These are phyloP conservation scores for Otolemur garnettii DNA, from an alignment of 2,113 vertebrate genomes.

Conservation along the genomic window DNA sequence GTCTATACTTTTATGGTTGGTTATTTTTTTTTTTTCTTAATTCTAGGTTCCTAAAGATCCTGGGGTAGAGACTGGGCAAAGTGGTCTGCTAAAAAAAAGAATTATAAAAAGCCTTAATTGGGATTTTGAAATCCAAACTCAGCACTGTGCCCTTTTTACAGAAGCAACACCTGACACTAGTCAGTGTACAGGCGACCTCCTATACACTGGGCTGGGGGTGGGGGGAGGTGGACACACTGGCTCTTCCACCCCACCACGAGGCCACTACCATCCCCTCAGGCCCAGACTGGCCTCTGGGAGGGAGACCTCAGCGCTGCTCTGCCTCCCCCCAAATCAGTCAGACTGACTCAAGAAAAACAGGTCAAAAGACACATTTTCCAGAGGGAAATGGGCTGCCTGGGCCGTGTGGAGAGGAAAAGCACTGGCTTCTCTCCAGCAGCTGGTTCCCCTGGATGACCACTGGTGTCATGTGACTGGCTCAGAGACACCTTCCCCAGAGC, in stretches of 20 bases:
- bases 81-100: background rate
- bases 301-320: fast-evolving
- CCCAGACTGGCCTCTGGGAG: background rate
- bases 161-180: background rate
- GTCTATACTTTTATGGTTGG: background rate
- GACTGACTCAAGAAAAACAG: background rate
- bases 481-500: background rate
- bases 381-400: background rate
- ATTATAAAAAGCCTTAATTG: background rate
- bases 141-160: background rate
- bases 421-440: background rate
- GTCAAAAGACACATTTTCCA: background rate
- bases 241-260: background rate
- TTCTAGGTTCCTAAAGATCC: background rate
- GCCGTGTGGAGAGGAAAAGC: background rate
- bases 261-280: background rate
- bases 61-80: background rate
- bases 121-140: background rate
- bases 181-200: background rate
- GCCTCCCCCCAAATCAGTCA: background rate
- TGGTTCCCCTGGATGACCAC: background rate
- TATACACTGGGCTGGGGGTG: background rate
- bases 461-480: background rate
- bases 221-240: fast-evolving
- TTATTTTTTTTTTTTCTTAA: background rate